Base-by-base conservation (phyloP, 2,888 invertebrate genomes). In the Erannis defoliaria region DNA sequence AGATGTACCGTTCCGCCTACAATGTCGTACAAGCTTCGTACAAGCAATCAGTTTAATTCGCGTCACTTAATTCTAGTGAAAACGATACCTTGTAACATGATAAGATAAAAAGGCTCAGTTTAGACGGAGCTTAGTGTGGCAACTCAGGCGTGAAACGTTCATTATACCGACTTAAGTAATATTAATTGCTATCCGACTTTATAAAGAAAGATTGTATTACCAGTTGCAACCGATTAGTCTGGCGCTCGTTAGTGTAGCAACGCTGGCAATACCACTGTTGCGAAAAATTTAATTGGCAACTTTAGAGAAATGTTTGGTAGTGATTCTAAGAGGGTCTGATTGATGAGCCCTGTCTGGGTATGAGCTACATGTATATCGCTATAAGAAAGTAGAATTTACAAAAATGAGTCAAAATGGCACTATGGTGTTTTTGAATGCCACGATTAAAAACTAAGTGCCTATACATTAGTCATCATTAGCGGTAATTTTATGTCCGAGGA, bases 131-230 rank as follows among this genome's bases (percentile, higher is more conserved):
- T 64, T 68, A 75, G 68, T 81, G 81, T 74, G 65, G 81, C 74
- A 87, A 88, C 77, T 78, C 74, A 77, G 64, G 77, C 84, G 81
- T 83, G 78, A 85, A 86, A 78, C 80, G 71, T 78, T 84, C 81
- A 85, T 88, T 89, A 86, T 85, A 84, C 75, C 67, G 77, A 53
- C 62, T 86, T 89, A 89, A 89, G 89, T 87, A 88, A 88, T 89
- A 88, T 87, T 89, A 90, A 90, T 89, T 86, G 81, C 85, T 76
- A 83, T 79, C 76, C 75, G 76, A 75, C 76, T 81, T 76, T 80
- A 81, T 83, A 84, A 86, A 86, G 84, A 84, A 86, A 84, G 83
- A 82, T 81, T 82, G 78, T 80, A 72, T 81, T 82, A 75, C 73
- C 70, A 78, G 81, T 77, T 78, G 81, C 81, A 84, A 81, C 77